Evolutionary conservation across 2,113 vertebrate genomes (phyloP), one percentile per base, ranked within the genome.

Genomic region (Agapornis roseicollis): DNA sequence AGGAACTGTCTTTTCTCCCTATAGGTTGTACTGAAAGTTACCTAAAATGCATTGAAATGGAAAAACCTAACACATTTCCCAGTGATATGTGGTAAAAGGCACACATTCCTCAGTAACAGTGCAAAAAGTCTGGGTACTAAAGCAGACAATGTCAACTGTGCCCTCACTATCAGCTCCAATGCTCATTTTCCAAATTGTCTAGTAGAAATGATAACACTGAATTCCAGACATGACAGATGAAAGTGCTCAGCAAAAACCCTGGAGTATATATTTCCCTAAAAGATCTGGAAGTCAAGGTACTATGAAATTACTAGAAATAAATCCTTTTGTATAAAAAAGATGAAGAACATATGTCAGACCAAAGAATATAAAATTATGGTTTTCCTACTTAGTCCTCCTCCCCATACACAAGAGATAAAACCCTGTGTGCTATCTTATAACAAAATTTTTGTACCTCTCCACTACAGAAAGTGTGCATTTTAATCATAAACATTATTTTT

Each of bases 401-500:
- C 19, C 2, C 4, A 29, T 19, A 50, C 3, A 33, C 15, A 42
- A 53, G 44, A 63, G 39, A 16, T 23, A 66, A 72, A 55, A 47
- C 1, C 0, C 4, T 79, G 22, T 46, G 3, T 37, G 17, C 8
- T 85, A 16, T 20, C 23, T 56, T 50, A 3, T 2, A 47, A 50
- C 7, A 80, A 8, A 17, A 52, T 53, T 74, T 19, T 77, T 66
- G 33, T 37, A 5, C 11, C 52, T 7, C 8, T 65, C 37, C 35
- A 33, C 42, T 55, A 35, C 6, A 89, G 46, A 18, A 69, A 66
- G 10, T 19, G 14, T 61, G 8, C 14, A 25, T 79, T 85, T 85
- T 56, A 35, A 42, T 8, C 7, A 73, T 22, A 37, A 65, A 18
- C 3, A 25, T 10, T 37, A 31, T 56, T 82, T 83, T 61, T 56